These are phyloP conservation scores for Leucoraja erinaceus DNA, from an alignment of 2,113 vertebrate species.

Conservation along the genomic window DNA sequence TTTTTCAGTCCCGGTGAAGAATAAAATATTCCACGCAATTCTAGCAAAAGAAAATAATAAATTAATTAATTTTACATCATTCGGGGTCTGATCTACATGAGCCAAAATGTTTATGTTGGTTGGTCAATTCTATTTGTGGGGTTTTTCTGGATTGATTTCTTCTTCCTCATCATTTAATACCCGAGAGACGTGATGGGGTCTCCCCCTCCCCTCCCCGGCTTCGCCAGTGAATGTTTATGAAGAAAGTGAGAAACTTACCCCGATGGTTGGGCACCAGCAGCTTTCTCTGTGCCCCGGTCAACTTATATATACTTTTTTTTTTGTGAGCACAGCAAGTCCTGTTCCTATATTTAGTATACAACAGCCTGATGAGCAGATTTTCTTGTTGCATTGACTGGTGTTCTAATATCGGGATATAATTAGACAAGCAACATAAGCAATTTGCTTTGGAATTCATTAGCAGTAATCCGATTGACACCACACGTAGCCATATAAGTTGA, in stretches of 20 bases:
- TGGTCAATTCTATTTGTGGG: no score
- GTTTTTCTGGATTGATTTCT: no score
- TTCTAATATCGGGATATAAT: constrained; percentile 26
- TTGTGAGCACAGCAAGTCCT: not conserved
- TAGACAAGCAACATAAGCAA: constrained; percentile 24
- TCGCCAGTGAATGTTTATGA: not conserved
- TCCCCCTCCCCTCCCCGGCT: not conserved
- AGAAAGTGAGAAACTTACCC: not conserved
- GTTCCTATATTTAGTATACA: constrained; percentile 6
- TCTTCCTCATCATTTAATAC: no score
- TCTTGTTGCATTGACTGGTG: constrained; percentile 12
- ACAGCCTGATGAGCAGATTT: no score
- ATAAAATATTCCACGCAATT: no score
- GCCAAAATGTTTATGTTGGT: no score
- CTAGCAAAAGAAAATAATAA: no score
- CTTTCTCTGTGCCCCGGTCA: not conserved
- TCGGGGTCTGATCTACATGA: no score
- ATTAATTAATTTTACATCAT: no score
- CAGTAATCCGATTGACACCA: not conserved
- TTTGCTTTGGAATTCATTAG: not conserved
- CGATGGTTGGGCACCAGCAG: constrained; percentile 14
- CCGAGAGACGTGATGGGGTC: not conserved
- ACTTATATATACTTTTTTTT: not conserved
- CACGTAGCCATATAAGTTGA: not conserved
- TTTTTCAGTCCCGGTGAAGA: no score